Conservation (phyloP, 2,888 invertebrate species). For the Shargacucullia verbasci region DNA sequence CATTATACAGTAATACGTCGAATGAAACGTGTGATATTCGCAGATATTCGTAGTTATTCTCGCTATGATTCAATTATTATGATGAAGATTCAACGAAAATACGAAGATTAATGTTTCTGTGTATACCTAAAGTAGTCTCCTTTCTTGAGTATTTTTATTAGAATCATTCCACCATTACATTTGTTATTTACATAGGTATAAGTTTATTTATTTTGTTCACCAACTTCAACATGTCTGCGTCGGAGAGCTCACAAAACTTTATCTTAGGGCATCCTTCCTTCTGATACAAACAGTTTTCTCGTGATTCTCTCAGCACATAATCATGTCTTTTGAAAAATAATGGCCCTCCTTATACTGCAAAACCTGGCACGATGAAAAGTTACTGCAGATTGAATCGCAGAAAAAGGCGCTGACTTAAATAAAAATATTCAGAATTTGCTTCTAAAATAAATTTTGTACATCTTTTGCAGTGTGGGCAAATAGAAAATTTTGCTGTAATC, state of each 20-base stretch:
- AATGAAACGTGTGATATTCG: not conserved
- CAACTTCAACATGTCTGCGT: constrained; percentile 37
- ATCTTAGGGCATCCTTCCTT: constrained; percentile 27
- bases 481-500: constrained; percentile 34
- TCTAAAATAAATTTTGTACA: constrained; percentile 38
- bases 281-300: constrained; percentile 44
- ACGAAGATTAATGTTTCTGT: constrained; percentile 3
- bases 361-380: constrained; percentile 71
- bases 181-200: constrained; percentile 25
- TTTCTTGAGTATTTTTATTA: constrained; percentile 3
- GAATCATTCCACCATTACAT: constrained; percentile 14
- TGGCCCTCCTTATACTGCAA: constrained; percentile 61
- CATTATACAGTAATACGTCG: not conserved
- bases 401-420: constrained; percentile 61
- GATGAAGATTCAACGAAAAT: not conserved
- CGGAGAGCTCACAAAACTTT: constrained; percentile 39
- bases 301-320: constrained; percentile 54
- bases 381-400: constrained; percentile 76
- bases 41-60: not conserved
- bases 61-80: not conserved
- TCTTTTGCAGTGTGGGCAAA: constrained; percentile 28
- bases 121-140: constrained; percentile 2
- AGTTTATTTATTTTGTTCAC: constrained; percentile 28
- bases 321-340: constrained; percentile 64
- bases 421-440: constrained; percentile 45